Percentiles rank a stretch among this genome's conserved stretches.
These are phyloP conservation scores for Luperina testacea DNA, from an alignment of 2,888 invertebrate genomes.

Conservation along the genomic window DNA sequence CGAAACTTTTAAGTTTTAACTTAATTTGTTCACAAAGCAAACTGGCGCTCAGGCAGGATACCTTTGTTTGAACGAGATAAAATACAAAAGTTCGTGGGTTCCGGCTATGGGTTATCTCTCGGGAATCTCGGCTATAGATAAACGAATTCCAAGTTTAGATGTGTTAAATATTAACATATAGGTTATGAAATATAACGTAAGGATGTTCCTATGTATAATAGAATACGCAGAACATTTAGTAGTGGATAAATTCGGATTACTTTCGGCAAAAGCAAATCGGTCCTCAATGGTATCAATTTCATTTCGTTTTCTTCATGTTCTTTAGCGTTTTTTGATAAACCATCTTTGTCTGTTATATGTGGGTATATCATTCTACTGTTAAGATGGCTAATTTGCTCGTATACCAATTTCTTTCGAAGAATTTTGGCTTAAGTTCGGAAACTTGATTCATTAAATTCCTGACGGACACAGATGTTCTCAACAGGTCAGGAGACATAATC, in stretches of 20 bases:
- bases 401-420: not conserved
- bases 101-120: slow-evolving; percentile 83
- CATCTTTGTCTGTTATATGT: not conserved
- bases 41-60: slow-evolving; percentile 84
- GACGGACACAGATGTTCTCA: not conserved
- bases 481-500: not conserved
- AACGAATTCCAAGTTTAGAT: slow-evolving; percentile 84
- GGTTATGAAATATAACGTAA: slow-evolving; percentile 13
- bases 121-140: slow-evolving; percentile 84
- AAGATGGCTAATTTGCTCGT: not conserved
- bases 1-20: slow-evolving; percentile 49
- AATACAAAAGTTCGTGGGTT: slow-evolving; percentile 85
- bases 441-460: not conserved
- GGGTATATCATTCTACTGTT: not conserved
- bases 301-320: not conserved
- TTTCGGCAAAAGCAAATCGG: not conserved
- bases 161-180: slow-evolving; percentile 87
- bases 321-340: not conserved
- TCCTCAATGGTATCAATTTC: not conserved
- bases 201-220: too few relatives aligned
- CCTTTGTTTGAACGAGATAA: slow-evolving; percentile 88
- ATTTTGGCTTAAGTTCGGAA: not conserved
- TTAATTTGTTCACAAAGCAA: slow-evolving; percentile 67
- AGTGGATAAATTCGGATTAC: not conserved
- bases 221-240: not conserved